phyloP scores from a whole-genome alignment of 2,797 vertebrate species.

The Oreochromis mossambicus region DNA sequence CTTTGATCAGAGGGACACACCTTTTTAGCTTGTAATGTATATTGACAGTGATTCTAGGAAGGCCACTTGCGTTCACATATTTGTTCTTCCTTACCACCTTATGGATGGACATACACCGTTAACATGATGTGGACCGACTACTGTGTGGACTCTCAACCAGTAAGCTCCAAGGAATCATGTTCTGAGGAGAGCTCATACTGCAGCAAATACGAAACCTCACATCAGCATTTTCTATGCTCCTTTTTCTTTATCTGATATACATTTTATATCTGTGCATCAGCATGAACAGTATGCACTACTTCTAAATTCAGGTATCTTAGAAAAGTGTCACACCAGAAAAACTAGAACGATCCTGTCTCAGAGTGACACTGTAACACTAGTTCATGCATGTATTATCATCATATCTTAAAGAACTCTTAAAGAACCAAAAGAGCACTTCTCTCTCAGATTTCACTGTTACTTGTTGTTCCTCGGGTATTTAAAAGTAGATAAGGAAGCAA shows the following conservation, averaged over 20 bases:
- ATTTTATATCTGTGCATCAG: not conserved
- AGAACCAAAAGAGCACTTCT: not conserved
- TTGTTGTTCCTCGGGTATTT: not conserved
- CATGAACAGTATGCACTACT: not conserved
- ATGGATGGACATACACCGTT: not conserved
- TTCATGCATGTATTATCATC: not conserved
- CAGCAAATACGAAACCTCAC: rapidly evolving
- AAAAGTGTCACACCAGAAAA: not conserved
- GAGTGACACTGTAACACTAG: not conserved
- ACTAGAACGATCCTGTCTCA: rapidly evolving
- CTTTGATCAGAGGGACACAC: slow-evolving; percentile 15
- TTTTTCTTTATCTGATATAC: not conserved
- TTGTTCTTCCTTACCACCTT: not conserved
- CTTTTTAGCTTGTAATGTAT: not conserved
- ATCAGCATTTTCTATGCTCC: not conserved
- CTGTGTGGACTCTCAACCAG: not conserved
- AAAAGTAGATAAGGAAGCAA: not conserved
- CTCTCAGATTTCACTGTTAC: not conserved
- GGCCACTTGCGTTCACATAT: not conserved
- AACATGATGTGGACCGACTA: rapidly evolving
- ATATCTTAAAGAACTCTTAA: not conserved
- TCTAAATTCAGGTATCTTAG: not conserved
- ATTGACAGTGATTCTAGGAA: not conserved
- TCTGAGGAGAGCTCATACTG: not conserved
- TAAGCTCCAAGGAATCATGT: not conserved